Conservation (phyloP, 2,888 invertebrate genomes). For the Synanthedon andrenaeformis region DNA sequence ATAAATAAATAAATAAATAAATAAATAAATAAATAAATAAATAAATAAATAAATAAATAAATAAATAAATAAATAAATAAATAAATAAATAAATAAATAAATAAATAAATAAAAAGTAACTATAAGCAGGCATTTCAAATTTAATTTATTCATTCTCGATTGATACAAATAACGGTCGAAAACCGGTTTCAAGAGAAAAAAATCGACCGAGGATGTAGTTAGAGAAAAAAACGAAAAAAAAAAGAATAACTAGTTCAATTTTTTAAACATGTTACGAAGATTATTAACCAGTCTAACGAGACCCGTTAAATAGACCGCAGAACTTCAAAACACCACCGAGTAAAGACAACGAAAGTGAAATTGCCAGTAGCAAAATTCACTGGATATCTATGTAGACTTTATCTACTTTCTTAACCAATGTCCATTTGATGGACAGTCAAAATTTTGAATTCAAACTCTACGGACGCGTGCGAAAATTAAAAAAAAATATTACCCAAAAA, state of each 20-base stretch:
- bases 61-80: too few species aligned
- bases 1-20: too few species aligned
- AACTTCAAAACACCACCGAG: neutral
- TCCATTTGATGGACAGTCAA: constrained; percentile 13
- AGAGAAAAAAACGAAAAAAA: neutral
- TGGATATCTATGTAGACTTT: neutral
- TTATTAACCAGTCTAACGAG: too few species aligned
- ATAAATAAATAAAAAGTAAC: too few species aligned
- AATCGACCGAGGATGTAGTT: neutral
- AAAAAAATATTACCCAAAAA: constrained; percentile 3
- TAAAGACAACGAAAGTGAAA: neutral
- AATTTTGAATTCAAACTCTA: constrained; percentile 15
- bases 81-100: too few species aligned
- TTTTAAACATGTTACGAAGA: neutral
- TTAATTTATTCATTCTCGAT: too few species aligned
- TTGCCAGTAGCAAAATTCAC: neutral
- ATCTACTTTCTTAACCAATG: neutral
- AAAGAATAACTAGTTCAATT: neutral
- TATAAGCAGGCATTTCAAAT: too few species aligned
- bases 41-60: too few species aligned
- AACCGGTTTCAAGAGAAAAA: neutral
- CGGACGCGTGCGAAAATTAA: constrained; percentile 14
- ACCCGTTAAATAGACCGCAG: neutral
- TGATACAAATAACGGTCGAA: too few species aligned
- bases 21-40: too few species aligned